These are phyloP conservation scores for Heteropelma amictum DNA, from an alignment of 2,888 invertebrate genomes.

Conservation along the genomic window DNA sequence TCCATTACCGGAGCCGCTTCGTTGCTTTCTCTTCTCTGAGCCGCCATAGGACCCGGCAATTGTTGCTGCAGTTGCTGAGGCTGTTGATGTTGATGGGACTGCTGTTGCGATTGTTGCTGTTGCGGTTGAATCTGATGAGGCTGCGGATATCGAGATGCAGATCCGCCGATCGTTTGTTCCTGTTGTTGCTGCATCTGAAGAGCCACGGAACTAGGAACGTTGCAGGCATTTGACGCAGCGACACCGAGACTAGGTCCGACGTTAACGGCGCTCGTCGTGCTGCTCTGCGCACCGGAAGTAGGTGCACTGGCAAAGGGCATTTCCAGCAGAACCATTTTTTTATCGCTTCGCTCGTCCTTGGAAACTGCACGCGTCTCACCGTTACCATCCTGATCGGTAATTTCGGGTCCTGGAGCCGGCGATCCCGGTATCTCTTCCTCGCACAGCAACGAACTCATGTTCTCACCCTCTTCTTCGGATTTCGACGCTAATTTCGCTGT, in stretches of 20 bases:
- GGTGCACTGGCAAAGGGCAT: slow-evolving; percentile 87
- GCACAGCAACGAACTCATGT: slow-evolving; percentile 87
- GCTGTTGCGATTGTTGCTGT: not conserved
- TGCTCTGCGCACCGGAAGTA: slow-evolving; percentile 78
- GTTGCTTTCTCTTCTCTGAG: slow-evolving; percentile 75
- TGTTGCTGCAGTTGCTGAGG: slow-evolving; percentile 66
- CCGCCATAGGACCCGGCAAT: slow-evolving; percentile 53
- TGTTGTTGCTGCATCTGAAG: slow-evolving; percentile 67
- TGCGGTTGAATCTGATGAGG: slow-evolving; percentile 58
- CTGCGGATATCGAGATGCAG: slow-evolving; percentile 26
- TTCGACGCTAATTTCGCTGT: slow-evolving; percentile 59
- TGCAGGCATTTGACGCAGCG: slow-evolving; percentile 61
- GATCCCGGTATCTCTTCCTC: slow-evolving; percentile 95
- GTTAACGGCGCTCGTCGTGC: slow-evolving; percentile 55
- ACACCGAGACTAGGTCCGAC: slow-evolving; percentile 62
- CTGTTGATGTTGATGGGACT: slow-evolving; percentile 65
- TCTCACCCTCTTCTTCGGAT: slow-evolving; percentile 81
- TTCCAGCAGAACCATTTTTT: slow-evolving; percentile 79
- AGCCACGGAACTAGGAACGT: slow-evolving; percentile 57
- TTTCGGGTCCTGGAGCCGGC: slow-evolving; percentile 84
- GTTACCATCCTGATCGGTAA: slow-evolving; percentile 63
- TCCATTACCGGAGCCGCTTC: slow-evolving; percentile 82
- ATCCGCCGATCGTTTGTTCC: slow-evolving; percentile 56
- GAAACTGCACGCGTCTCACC: slow-evolving; percentile 66
- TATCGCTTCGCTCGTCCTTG: slow-evolving; percentile 78